Conservation (phyloP, 2,797 vertebrate species). For the Sebastes goodei region DNA sequence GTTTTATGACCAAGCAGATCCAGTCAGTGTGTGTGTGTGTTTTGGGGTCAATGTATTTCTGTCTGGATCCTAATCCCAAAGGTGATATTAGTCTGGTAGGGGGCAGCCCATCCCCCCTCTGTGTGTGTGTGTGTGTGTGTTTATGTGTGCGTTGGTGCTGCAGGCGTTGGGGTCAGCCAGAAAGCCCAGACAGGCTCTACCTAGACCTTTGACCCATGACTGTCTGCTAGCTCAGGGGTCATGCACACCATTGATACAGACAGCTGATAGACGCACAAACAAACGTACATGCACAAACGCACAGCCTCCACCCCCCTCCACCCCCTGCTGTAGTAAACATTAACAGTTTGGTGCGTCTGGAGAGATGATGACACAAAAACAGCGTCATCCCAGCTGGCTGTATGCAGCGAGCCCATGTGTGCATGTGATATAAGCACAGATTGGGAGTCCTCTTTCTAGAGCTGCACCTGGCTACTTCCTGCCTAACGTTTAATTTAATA, state of each 20-base stretch:
- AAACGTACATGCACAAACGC: conserved; percentile 24
- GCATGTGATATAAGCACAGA: conserved; percentile 1
- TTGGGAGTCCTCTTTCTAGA: neutral
- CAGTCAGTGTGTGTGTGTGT: conserved; percentile 26
- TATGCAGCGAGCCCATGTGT: neutral
- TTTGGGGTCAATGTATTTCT: conserved; percentile 78
- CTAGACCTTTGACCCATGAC: conserved; percentile 81
- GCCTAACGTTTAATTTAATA: neutral
- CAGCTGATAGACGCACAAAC: conserved; percentile 72
- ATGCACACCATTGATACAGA: conserved; percentile 77
- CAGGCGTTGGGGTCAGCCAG: conserved; percentile 74
- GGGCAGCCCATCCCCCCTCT: conserved; percentile 60
- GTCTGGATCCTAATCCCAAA: conserved; percentile 85
- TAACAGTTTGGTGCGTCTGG: conserved; percentile 42
- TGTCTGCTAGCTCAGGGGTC: conserved; percentile 83
- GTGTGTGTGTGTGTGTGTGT: conserved; percentile 26
- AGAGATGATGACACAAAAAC: conserved; percentile 26
- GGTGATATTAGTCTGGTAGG: conserved; percentile 84
- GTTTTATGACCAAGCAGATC: conserved; percentile 82
- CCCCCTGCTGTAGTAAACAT: conserved; percentile 16
- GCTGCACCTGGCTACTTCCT: neutral
- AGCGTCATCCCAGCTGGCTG: conserved; percentile 19
- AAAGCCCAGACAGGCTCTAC: conserved; percentile 84
- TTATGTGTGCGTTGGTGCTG: conserved; percentile 48
- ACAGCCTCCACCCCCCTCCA: neutral